Evolutionary conservation across 92 coral and sea anemone species (phyloP).

Genomic region (Umimayanthus kanabou): DNA sequence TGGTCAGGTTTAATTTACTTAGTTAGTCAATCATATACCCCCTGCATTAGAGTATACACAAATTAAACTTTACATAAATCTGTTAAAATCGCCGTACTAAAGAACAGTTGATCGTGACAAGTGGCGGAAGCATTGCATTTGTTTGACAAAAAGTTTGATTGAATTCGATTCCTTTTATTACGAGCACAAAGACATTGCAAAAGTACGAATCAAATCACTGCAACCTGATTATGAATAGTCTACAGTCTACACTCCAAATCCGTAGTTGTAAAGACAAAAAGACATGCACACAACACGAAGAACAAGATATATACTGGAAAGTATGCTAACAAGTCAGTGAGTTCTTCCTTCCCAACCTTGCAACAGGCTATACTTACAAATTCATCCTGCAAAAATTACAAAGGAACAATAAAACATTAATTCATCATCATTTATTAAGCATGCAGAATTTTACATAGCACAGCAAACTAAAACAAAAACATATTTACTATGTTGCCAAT

Average conservation of each 20-base stretch:
- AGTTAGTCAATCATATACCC: too few relatives aligned
- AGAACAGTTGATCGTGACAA: too few relatives aligned
- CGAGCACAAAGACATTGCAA: neutral
- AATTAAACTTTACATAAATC: too few relatives aligned
- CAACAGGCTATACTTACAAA: slow-evolving; percentile 25
- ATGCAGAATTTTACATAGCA: neutral
- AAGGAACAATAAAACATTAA: neutral
- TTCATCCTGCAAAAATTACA: slow-evolving; percentile 32
- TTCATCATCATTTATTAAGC: neutral
- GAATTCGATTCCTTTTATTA: too few relatives aligned
- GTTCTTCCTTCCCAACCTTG: slow-evolving; percentile 15
- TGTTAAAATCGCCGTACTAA: too few relatives aligned
- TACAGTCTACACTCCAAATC: neutral
- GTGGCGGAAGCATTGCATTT: too few relatives aligned
- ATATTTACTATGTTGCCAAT: neutral
- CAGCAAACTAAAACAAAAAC: neutral
- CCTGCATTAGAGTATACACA: too few relatives aligned
- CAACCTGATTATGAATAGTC: neutral
- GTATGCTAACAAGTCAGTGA: slow-evolving; percentile 23
- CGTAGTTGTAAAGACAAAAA: neutral
- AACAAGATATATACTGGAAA: neutral
- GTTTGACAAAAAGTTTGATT: too few relatives aligned
- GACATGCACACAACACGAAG: neutral
- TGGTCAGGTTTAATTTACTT: too few relatives aligned
- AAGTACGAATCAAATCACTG: neutral